Evolutionary conservation across 1,140 invertebrate species (phyloP).

Genomic region (Idris sp.): DNA sequence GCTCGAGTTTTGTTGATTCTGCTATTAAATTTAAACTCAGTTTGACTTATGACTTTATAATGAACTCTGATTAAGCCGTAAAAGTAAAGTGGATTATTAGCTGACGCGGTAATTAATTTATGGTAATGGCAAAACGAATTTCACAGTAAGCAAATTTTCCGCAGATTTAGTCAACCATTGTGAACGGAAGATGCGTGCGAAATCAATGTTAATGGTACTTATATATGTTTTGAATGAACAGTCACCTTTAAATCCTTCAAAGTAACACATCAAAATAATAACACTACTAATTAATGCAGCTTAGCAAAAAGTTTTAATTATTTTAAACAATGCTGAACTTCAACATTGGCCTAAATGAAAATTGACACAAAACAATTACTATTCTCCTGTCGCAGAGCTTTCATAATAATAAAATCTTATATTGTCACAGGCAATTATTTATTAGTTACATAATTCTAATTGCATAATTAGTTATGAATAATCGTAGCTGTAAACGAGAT

Average conservation of each 20-base stretch:
- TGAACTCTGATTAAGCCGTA: constrained; percentile 19
- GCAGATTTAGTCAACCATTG: background rate
- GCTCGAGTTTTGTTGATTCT: constrained; percentile 27
- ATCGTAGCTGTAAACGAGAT: constrained; percentile 17
- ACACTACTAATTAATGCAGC: too few relatives aligned
- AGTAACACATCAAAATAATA: too few relatives aligned
- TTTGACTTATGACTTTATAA: constrained; percentile 45
- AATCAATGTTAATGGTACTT: too few relatives aligned
- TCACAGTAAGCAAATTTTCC: constrained; percentile 31
- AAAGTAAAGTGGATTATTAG: constrained; percentile 23
- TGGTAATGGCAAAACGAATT: constrained; percentile 17
- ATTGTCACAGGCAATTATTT: constrained; percentile 20
- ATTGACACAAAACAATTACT: too few relatives aligned
- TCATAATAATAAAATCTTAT: background rate
- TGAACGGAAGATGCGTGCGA: too few relatives aligned
- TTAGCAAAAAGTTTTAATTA: too few relatives aligned
- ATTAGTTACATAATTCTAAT: constrained; percentile 20
- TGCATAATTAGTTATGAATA: constrained; percentile 41
- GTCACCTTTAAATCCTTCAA: too few relatives aligned
- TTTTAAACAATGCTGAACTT: too few relatives aligned
- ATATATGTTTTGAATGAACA: too few relatives aligned
- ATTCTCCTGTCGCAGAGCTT: too few relatives aligned
- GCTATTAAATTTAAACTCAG: constrained; percentile 31
- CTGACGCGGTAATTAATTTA: constrained; percentile 38
- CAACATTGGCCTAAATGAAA: too few relatives aligned